Base-by-base conservation (phyloP, 2,113 vertebrate genomes). In the Calcarius ornatus region DNA sequence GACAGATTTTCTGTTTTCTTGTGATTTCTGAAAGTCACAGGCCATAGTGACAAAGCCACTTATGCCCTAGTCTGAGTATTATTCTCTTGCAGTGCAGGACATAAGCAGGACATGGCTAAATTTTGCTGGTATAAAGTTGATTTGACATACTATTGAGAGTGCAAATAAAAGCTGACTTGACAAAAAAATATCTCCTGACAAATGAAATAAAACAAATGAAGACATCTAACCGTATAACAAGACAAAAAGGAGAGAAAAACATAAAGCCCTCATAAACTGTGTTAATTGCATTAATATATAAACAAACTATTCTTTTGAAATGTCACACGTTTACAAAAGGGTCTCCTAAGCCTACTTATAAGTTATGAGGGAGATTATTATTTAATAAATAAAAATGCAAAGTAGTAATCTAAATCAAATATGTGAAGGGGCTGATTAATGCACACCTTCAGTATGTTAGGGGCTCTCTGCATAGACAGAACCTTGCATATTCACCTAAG, bases 301-400 rank as follows among this genome's bases (percentile, higher is more conserved):
- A 93, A 95, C 23, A 87, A 95, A 65, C 2, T 40, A 31, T 53
- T 72, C 3, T 86, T 79, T 89, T n/a, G 70, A 86, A 92, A 64
- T n/a, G 13, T 48, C 51, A 40, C 23, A 82, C 27, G 40, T 73
- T 85, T 88, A 75, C 33, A 50, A 76, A 94, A 93, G 17, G 1
- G 25, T 77, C 78, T 81, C 73, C 53, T 42, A 38, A 40, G 71
- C 51, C 75, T 93, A 78, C 38, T 88, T 78, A 54, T 28, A 88
- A 61, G 6, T 86, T 94, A 83, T 63, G 48, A 88, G 21, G 33
- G 51, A 89, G 50, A 83, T 72, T 81, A n/a, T 82, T 69, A 40
- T 81, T 92, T 93, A 83, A 83, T 16, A 54, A 51, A 81, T 65
- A 78, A 95, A 96, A 92, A 91, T 81, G 38, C 18, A 88, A 92